A percentile compares a stretch with the other conserved stretches of the same genome.
Conservation (phyloP, 1,140 invertebrate genomes). For the Leptinotarsa texana region DNA sequence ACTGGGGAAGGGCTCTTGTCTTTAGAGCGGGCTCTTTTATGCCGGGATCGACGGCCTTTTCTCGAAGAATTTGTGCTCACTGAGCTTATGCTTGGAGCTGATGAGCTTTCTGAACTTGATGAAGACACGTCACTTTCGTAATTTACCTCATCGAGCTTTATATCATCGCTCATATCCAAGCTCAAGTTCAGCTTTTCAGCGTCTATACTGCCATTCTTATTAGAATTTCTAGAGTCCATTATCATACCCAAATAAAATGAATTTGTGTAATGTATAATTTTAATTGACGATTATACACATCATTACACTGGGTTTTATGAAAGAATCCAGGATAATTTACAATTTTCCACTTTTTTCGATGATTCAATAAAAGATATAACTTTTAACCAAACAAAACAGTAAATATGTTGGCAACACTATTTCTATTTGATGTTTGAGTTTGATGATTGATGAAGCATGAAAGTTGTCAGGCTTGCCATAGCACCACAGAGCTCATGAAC, state of each 20-base stretch:
- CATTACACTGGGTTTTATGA: background rate
- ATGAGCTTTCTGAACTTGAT: constrained; percentile 68
- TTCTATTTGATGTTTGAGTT: no score
- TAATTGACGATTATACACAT: constrained; percentile 3
- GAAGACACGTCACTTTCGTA: constrained; percentile 80
- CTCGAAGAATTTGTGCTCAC: constrained; percentile 68
- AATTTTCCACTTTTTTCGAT: background rate
- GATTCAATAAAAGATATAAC: background rate
- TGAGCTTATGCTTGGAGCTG: constrained; percentile 73
- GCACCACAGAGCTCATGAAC: no score
- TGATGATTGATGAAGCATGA: no score
- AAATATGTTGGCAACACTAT: constrained; percentile 15
- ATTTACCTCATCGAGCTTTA: constrained; percentile 55
- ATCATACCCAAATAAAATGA: constrained; percentile 31
- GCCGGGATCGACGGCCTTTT: constrained; percentile 59
- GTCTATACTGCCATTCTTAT: constrained; percentile 52
- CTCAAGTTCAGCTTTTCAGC: constrained; percentile 53
- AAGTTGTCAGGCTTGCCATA: no score
- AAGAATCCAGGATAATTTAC: background rate
- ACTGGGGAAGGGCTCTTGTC: constrained; percentile 60
- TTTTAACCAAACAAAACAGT: constrained; percentile 15
- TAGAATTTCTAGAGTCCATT: constrained; percentile 50
- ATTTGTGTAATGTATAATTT: background rate
- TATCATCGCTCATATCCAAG: constrained; percentile 54
- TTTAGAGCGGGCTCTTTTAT: constrained; percentile 58